phyloP scores from a whole-genome alignment of 2,797 vertebrate species.

The Parauchenoglanis ngamensis region DNA sequence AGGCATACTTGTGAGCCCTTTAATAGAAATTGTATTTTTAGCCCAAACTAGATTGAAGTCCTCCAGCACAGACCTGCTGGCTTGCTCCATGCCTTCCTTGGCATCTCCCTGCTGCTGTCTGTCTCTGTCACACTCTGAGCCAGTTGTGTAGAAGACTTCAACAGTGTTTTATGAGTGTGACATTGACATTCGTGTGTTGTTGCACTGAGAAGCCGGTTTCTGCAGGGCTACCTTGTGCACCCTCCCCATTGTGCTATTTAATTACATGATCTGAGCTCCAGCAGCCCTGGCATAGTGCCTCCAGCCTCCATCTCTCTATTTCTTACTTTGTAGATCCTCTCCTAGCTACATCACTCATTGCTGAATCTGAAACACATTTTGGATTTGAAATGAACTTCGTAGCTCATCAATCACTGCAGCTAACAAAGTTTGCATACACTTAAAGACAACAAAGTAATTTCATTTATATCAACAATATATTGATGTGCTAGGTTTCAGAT shows the following conservation, averaged over 20 bases:
- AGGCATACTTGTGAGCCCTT: not conserved
- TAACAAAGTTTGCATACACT: not conserved
- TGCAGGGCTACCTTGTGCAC: constrained; percentile 57
- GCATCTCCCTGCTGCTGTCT: constrained; percentile 13
- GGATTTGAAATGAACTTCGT: not conserved
- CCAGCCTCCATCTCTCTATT: not conserved
- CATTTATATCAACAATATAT: not conserved
- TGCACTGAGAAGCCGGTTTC: constrained; percentile 12
- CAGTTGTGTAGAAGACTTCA: constrained; percentile 16
- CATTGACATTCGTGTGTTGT: constrained; percentile 43
- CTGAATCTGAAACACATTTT: not conserved
- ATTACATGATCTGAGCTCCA: constrained; percentile 70
- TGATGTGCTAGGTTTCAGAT: not conserved
- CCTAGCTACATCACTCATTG: not conserved
- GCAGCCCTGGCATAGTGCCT: constrained; percentile 65
- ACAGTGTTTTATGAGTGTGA: constrained; percentile 44
- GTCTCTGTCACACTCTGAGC: constrained; percentile 25
- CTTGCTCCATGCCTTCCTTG: constrained; percentile 6
- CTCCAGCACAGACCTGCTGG: not conserved
- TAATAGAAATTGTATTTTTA: not conserved
- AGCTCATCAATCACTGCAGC: not conserved
- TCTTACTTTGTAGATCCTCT: constrained; percentile 19
- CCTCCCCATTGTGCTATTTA: constrained; percentile 70
- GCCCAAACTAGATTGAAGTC: constrained; percentile 1
- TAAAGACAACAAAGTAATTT: not conserved